Evolutionary conservation across 2,888 invertebrate species (phyloP), one percentile per base, ranked within the genome.

Genomic region (Drosophila austrosaltans): DNA sequence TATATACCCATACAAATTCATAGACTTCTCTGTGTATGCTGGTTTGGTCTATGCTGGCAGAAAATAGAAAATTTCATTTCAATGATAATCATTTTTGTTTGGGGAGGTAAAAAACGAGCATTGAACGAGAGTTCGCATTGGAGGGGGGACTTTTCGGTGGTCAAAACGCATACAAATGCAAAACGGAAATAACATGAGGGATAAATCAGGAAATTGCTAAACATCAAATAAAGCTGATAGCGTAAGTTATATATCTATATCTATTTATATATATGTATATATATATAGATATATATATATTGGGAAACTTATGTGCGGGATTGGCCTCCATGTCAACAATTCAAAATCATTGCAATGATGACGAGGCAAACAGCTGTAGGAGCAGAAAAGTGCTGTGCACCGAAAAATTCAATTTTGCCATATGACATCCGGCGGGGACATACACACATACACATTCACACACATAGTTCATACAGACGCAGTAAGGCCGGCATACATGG

Each of bases 141-240:
- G 4, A 16, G 6, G 48, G 22, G 48, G 6, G 30, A 63, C 56
- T 48, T 32, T 63, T 54, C 59, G 66, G 36, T 73, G 87, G 83
- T 76, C 81, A 53, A 40, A 85, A 72, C 78, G 78, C 82, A 81
- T 79, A 83, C 78, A 79, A 88, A 90, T 88, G 89, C 87, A 90
- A 90, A 90, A 70, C 90, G 89, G 89, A 89, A 89, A 89, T 89
- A 87, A 77, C 85, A 87, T 89, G 88, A 83, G 87, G 90, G 89
- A 89, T 88, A 88, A 88, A 88, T 89, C 87, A 89, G 87, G 87
- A 88, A 88, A 88, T 88, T 89, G 90, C 90, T 82, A 89, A 89
- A 89, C 89, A 89, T 89, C 88, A 85, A 89, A 89, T 89, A 90
- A 89, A 87, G 89, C 87, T 79, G 73, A 72, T 59, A 69, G 68